These are phyloP conservation scores for Pandemis corylana DNA, from an alignment of 2,888 invertebrate genomes.

Conservation along the genomic window DNA sequence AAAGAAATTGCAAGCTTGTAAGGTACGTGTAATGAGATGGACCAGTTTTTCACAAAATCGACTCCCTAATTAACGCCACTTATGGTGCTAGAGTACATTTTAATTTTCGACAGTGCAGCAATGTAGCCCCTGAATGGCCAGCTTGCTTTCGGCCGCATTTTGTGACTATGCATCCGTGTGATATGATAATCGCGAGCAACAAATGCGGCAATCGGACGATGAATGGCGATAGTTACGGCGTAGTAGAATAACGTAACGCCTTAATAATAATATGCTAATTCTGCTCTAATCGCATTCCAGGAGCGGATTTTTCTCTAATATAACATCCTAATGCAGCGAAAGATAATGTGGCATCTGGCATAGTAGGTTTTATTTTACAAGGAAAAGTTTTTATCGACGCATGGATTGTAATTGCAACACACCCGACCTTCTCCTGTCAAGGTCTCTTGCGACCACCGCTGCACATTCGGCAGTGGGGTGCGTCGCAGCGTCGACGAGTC, in stretches of 20 bases:
- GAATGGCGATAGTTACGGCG: slow-evolving; percentile 19
- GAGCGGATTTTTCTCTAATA: neutral
- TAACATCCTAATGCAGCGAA: too few species aligned
- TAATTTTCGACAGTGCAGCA: neutral
- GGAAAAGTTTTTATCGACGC: slow-evolving; percentile 16
- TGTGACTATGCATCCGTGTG: slow-evolving; percentile 7
- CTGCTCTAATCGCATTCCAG: slow-evolving; percentile 15
- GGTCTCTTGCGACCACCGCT: slow-evolving; percentile 36
- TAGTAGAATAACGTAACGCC: slow-evolving; percentile 31
- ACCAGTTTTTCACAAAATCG: slow-evolving; percentile 18
- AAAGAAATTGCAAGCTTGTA: slow-evolving; percentile 5
- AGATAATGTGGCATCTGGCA: neutral
- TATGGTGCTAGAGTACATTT: slow-evolving; percentile 15
- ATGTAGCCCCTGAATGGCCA: slow-evolving; percentile 46
- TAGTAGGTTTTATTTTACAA: slow-evolving; percentile 3
- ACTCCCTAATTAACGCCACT: slow-evolving; percentile 26
- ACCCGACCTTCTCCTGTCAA: slow-evolving; percentile 28
- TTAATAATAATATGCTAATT: slow-evolving; percentile 32
- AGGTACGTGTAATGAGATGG: slow-evolving; percentile 6
- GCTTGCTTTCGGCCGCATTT: slow-evolving; percentile 48
- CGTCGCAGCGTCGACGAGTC: slow-evolving; percentile 54
- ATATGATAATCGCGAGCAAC: slow-evolving; percentile 21
- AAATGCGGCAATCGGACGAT: slow-evolving; percentile 13
- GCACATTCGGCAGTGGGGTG: slow-evolving; percentile 55
- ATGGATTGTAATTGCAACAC: slow-evolving; percentile 7